Conservation (phyloP, 2,888 invertebrate species). For the Phengaris alcon region DNA sequence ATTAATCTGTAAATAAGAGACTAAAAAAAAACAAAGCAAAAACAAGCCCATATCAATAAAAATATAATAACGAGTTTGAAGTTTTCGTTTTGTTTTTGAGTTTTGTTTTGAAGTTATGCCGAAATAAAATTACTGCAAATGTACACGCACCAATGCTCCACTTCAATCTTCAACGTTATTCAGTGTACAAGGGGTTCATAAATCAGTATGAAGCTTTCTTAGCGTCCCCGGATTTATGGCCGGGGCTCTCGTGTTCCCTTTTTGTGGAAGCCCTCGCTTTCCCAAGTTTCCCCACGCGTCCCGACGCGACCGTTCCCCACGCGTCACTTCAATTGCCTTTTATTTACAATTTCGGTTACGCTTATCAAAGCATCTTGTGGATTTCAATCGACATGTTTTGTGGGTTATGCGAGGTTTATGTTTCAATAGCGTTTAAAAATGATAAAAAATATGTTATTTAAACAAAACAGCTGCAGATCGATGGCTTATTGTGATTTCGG, state of each 20-base stretch:
- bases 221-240: conserved; percentile 61
- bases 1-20: not conserved
- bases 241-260: conserved; percentile 50
- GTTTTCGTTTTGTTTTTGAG: too few species aligned
- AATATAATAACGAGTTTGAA: not conserved
- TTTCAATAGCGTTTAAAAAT: not conserved
- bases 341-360: conserved; percentile 26
- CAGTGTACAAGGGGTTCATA: conserved; percentile 47
- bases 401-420: not conserved
- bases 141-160: conserved; percentile 20
- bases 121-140: not conserved
- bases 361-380: conserved; percentile 21
- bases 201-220: conserved; percentile 72
- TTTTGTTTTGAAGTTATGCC: not conserved
- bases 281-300: conserved; percentile 39
- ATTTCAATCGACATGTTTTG: conserved; percentile 13
- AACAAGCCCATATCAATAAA: not conserved
- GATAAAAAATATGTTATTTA: not conserved
- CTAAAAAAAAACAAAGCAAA: not conserved
- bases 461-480: not conserved
- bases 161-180: conserved; percentile 31
- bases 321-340: conserved; percentile 39
- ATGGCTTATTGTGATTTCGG: not conserved
- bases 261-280: conserved; percentile 44
- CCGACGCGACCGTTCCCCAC: conserved; percentile 45